Percentiles rank a stretch among this genome's conserved stretches.
Evolutionary conservation across 2,888 invertebrate species (phyloP).

Genomic region (Brachypalpus laphriformis): DNA sequence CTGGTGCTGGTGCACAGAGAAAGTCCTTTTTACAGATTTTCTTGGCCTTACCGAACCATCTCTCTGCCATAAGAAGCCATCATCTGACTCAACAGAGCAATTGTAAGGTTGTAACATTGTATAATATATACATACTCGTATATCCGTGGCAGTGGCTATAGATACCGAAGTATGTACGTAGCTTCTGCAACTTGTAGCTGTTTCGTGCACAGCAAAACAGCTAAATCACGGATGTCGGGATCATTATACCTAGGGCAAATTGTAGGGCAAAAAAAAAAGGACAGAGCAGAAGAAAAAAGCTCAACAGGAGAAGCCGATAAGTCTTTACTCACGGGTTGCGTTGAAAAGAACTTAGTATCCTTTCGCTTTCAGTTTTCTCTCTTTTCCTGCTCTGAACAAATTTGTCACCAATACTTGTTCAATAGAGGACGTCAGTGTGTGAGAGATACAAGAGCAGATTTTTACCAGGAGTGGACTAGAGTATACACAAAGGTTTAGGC

Average conservation of each 20-base stretch:
- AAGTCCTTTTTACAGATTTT: slow-evolving; percentile 12
- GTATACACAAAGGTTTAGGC: too few relatives aligned
- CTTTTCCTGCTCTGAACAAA: slow-evolving; percentile 10
- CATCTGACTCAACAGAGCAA: slow-evolving; percentile 26
- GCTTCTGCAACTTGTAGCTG: slow-evolving; percentile 74
- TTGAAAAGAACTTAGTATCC: slow-evolving; percentile 50
- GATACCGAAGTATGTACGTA: not conserved
- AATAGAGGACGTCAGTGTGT: not conserved
- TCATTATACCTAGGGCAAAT: slow-evolving; percentile 49
- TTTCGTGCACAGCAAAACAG: slow-evolving; percentile 57
- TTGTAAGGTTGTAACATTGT: slow-evolving; percentile 24
- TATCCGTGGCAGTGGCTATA: not conserved
- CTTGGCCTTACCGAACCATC: slow-evolving; percentile 7
- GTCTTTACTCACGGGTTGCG: slow-evolving; percentile 24
- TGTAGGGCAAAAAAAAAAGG: slow-evolving; percentile 26
- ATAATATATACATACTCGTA: not conserved
- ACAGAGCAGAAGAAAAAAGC: slow-evolving; percentile 20
- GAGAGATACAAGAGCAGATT: not conserved
- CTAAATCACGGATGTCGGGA: slow-evolving; percentile 48
- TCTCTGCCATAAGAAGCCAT: not conserved
- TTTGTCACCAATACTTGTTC: slow-evolving; percentile 27
- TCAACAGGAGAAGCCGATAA: slow-evolving; percentile 50
- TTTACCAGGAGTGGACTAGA: not conserved
- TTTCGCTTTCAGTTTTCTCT: slow-evolving; percentile 69
- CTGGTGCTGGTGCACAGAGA: slow-evolving; percentile 1